Evolutionary conservation across 1,140 invertebrate genomes (phyloP), one percentile per base, ranked within the genome.

Genomic region (Zaprionus lachaisei): DNA sequence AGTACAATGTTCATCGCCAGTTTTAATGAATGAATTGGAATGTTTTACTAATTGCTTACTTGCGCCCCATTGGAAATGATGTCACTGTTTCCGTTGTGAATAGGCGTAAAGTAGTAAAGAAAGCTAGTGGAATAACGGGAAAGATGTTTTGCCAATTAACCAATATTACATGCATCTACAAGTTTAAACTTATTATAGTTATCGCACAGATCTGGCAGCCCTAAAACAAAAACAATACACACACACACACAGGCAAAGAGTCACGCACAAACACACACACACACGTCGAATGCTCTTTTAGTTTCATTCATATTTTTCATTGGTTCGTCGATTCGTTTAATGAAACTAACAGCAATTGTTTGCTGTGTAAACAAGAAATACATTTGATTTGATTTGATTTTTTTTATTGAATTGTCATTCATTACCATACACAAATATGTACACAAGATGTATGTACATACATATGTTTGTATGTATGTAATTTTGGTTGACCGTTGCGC

Each of bases 21-120:
- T 69, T 89, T 89, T 89, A 89, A 89, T 89, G 84, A 89, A 89
- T 89, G 84, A 89, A 89, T 84, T 81, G 81, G 69, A 79, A 89
- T 82, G 69, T 71, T 80, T 80, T 76, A 73, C 76, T 79, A 79
- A 79, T 83, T 85, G 79, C 75, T 89, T 73, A 79, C 78, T 81
- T 90, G 62, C 64, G 62, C 38, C 58, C 41, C 54, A 83, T 83
- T 83, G 68, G 76, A 87, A 83, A 91, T 90, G 85, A 90, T 90
- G 85, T 90, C 85, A 90, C 78, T 72, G 7, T 47, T 61, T 54
- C 11, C 7, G n/a, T 12, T 22, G 20, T 22, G 47, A 7, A 17
- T 22, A 24, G 22, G 20, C 11, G 47, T 24, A 51, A 22, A 24
- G 47, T 24, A 51, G 47, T 24, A 20, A 14, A 51, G 47, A 51